Evolutionary conservation across 2,113 vertebrate genomes (phyloP).

Genomic region (Anhinga anhinga): DNA sequence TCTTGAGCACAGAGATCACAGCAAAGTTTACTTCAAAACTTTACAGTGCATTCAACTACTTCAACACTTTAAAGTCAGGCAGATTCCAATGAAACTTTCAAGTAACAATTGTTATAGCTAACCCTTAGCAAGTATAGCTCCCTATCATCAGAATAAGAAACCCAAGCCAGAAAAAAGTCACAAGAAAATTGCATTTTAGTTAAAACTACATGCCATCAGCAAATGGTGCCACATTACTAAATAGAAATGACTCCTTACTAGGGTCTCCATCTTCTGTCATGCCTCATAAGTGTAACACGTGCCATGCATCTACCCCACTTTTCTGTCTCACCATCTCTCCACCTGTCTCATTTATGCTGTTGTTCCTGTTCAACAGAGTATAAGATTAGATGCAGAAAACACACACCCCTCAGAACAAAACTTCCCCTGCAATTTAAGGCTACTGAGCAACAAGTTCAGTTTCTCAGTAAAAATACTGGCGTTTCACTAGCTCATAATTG

Average conservation of each 20-base stretch:
- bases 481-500: neutral
- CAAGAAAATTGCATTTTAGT: neutral
- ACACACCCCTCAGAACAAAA: neutral
- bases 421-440: neutral
- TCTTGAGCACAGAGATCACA: neutral
- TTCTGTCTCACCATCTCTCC: neutral
- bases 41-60: conserved; percentile 27
- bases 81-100: conserved; percentile 22
- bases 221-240: neutral
- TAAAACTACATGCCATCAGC: neutral
- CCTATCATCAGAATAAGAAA: neutral
- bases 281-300: neutral
- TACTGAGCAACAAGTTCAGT: neutral
- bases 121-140: neutral
- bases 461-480: neutral
- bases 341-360: neutral
- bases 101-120: neutral
- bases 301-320: neutral
- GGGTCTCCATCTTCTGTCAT: neutral
- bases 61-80: conserved; percentile 48
- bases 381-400: neutral
- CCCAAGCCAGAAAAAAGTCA: neutral
- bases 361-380: neutral
- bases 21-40: neutral
- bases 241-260: neutral